Conservation (phyloP, 2,113 vertebrate genomes). For the Neoarius graeffei region DNA sequence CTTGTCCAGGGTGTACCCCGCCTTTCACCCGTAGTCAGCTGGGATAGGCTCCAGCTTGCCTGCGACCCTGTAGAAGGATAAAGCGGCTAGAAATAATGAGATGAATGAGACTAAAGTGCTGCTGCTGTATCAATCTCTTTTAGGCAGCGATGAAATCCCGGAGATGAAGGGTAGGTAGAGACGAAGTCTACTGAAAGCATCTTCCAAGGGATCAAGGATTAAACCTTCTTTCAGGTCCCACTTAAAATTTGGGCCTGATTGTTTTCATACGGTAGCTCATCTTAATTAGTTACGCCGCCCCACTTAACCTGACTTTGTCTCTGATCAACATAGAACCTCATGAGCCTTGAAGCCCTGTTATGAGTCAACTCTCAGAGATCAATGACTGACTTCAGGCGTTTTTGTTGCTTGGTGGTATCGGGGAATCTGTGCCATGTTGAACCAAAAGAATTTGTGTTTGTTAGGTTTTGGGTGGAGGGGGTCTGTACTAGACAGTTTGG, state of each 20-base stretch:
- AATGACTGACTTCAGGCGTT: slow-evolving; percentile 23
- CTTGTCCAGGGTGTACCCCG: too few relatives aligned
- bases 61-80: too few relatives aligned
- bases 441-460: slow-evolving; percentile 41
- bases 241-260: slow-evolving; percentile 51
- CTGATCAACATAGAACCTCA: background rate
- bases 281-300: slow-evolving; percentile 23
- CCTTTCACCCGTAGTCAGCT: too few relatives aligned
- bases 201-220: slow-evolving; percentile 51
- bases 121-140: background rate
- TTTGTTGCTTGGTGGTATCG: slow-evolving; percentile 23
- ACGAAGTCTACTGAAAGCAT: background rate
- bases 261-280: slow-evolving; percentile 60
- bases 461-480: slow-evolving; percentile 44
- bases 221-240: slow-evolving; percentile 54
- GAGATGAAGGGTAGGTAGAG: too few relatives aligned
- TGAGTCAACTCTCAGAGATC: slow-evolving; percentile 21
- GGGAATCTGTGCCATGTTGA: slow-evolving; percentile 34
- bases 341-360: background rate
- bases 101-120: background rate
- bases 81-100: too few relatives aligned
- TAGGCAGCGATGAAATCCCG: background rate
- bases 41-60: too few relatives aligned
- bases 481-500: slow-evolving; percentile 47
- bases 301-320: background rate